Evolutionary conservation across 2,113 vertebrate genomes (phyloP), one percentile per base, ranked within the genome.

Genomic region (Crotalus tigris): DNA sequence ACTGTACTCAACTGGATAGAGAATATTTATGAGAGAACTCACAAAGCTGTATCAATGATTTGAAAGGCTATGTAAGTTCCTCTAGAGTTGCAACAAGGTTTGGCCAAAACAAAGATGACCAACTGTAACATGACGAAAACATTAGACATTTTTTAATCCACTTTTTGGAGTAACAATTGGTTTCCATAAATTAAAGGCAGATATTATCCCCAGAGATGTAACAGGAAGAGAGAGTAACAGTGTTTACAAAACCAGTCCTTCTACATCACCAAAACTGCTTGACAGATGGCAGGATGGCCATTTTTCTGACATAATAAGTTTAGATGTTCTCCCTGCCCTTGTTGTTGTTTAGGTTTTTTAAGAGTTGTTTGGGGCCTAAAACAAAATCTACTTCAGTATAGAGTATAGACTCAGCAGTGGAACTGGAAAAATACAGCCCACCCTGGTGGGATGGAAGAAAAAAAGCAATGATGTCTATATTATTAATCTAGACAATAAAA

Each of bases 401-500:
- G 46, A 69, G 29, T 33, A 69, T 15, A 19, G 46, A 13, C 54
- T 33, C 4, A 51, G 61, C 1, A 33, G 6, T 51, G 86, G 49
- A 91, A 33, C 49, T 69, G 58, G 21, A 88, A 92, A 69, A 26
- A 89, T 21, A 12, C 64, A 69, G 24, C 49, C 55, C 5, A n/a
- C 6, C 33, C 88, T 4, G 11, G n/a, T 57, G 61, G 29, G 61
- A 58, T 24, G 3, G 11, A 13, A 69, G 81, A 51, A 55, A 85
- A n/a, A 64, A 69, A n/a, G 39, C 29, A 46, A 58, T 58, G 53
- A 10, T 89, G 39, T n/a, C 61, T 69, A n/a, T 69, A 69, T 69
- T 69, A 69, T 69, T 69, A 29, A 2, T 75, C 90, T 54, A 93
- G 39, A 58, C n/a, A 64, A 92, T 94, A 12, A 29, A 92, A 94